Percentiles rank a stretch among this genome's conserved stretches.
Evolutionary conservation across 2,888 invertebrate genomes (phyloP).

Genomic region (Cistogaster globosa): DNA sequence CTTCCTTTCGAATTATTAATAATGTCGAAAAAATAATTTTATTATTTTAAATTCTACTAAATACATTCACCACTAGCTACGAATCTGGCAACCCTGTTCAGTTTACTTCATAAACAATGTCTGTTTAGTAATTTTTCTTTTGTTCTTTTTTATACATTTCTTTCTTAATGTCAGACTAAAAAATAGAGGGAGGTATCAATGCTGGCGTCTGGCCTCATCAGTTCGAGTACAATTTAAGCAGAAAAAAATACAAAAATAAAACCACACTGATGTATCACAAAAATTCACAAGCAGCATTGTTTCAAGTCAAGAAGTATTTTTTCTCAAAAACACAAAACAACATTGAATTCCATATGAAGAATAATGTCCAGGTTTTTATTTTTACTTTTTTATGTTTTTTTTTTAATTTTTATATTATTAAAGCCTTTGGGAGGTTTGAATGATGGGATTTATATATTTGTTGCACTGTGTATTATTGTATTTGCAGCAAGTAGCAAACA

Average conservation of each 20-base stretch:
- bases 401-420: conserved; percentile 44
- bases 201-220: conserved; percentile 63
- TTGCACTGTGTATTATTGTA: conserved; percentile 37
- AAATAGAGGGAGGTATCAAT: conserved; percentile 68
- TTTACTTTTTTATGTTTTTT: conserved; percentile 27
- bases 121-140: background rate
- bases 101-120: conserved; percentile 25
- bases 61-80: background rate
- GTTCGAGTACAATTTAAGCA: conserved; percentile 52
- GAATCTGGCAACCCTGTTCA: conserved; percentile 41
- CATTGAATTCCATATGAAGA: conserved; percentile 60
- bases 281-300: conserved; percentile 64
- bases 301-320: conserved; percentile 33
- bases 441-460: conserved; percentile 62
- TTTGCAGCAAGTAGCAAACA: conserved; percentile 47
- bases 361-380: conserved; percentile 36
- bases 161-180: conserved; percentile 59
- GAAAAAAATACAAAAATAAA: conserved; percentile 2
- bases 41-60: background rate
- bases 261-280: conserved; percentile 57
- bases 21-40: too few species aligned
- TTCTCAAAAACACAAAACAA: conserved; percentile 18
- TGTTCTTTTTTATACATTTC: conserved; percentile 18
- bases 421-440: conserved; percentile 66
- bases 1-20: too few species aligned